Percentiles rank a stretch among this genome's conserved stretches.
These are phyloP conservation scores for Spea bombifrons DNA, from an alignment of 2,113 vertebrate species.

Conservation along the genomic window DNA sequence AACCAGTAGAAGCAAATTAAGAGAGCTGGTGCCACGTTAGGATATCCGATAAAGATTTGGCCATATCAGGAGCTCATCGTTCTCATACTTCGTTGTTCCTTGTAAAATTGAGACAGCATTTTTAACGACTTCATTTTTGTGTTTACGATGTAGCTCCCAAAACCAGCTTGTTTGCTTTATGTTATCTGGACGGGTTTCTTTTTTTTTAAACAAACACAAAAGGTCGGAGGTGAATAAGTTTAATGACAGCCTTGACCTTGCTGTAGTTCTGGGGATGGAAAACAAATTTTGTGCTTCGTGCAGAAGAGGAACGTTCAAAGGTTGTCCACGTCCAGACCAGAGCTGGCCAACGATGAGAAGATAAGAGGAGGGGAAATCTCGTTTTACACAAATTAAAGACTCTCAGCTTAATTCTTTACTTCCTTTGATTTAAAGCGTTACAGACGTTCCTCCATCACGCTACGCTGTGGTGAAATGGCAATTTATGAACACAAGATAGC, in stretches of 20 bases:
- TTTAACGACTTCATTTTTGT: conserved; percentile 14
- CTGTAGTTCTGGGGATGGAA: not conserved
- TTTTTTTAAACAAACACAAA: not conserved
- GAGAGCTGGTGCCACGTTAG: too few relatives aligned
- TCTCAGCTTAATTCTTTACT: too few relatives aligned
- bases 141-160: not conserved
- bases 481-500: too few relatives aligned
- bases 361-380: too few relatives aligned
- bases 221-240: conserved; percentile 1
- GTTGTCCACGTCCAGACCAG: not conserved
- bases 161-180: conserved; percentile 10
- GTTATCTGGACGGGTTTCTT: conserved; percentile 10
- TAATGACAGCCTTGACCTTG: conserved; percentile 6
- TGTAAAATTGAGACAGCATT: not conserved
- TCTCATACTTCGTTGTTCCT: not conserved
- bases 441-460: too few relatives aligned
- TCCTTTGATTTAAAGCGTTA: too few relatives aligned
- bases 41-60: not conserved
- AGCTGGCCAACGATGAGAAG: too few relatives aligned
- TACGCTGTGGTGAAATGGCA: too few relatives aligned
- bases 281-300: not conserved
- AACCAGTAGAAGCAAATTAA: too few relatives aligned
- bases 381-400: too few relatives aligned
- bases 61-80: not conserved
- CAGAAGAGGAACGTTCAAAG: not conserved